These are phyloP conservation scores for Leptinotarsa texana DNA, from an alignment of 1,140 invertebrate genomes.

Conservation along the genomic window DNA sequence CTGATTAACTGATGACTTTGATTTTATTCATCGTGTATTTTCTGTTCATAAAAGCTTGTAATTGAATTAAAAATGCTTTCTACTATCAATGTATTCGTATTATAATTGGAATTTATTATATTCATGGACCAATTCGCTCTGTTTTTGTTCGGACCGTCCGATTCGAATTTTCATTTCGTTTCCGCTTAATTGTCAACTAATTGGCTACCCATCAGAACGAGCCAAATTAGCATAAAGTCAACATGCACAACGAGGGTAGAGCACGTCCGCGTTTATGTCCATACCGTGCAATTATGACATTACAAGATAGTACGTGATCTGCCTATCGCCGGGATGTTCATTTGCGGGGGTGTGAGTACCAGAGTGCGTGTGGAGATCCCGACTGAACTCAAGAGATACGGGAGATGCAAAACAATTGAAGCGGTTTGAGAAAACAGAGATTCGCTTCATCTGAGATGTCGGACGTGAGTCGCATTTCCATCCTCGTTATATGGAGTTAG, in stretches of 20 bases:
- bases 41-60: no score
- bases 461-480: neutral
- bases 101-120: no score
- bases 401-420: neutral
- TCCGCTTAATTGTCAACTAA: neutral
- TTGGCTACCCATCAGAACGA: neutral
- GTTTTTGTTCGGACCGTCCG: no score
- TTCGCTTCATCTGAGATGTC: neutral
- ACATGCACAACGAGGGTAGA: neutral
- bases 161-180: no score
- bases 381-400: neutral
- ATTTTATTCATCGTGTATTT: no score
- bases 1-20: no score
- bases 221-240: slow-evolving; percentile 3
- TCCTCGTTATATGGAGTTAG: neutral
- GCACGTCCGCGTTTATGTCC: slow-evolving; percentile 1
- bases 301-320: neutral
- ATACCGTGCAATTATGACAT: slow-evolving; percentile 8
- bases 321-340: neutral
- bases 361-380: neutral
- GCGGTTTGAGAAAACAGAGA: neutral
- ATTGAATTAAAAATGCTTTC: no score
- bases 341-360: neutral
- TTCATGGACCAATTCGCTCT: no score
- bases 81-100: no score